Conservation (phyloP, 2,888 invertebrate genomes). For the Leucophora obtusa region DNA sequence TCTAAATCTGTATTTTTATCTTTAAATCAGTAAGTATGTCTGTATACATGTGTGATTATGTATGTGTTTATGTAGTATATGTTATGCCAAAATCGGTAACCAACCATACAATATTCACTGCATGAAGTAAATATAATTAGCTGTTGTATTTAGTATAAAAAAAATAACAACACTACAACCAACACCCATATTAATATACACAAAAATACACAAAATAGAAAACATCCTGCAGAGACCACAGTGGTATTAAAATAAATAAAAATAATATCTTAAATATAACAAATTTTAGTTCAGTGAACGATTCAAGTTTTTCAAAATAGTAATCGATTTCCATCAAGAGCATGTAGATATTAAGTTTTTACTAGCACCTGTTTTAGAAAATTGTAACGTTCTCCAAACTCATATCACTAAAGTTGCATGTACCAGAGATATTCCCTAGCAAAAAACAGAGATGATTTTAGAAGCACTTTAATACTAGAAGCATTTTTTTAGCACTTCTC, state of each 20-base stretch:
- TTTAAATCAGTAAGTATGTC: constrained; percentile 25
- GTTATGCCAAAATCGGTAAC: constrained; percentile 64
- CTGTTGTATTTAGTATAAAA: constrained; percentile 42
- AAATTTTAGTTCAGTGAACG: too few relatives aligned
- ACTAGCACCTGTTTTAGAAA: too few relatives aligned
- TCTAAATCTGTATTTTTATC: constrained; percentile 55
- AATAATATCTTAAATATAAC: too few relatives aligned
- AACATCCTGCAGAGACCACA: not conserved
- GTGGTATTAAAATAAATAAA: not conserved
- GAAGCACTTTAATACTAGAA: too few relatives aligned
- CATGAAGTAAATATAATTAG: constrained; percentile 74
- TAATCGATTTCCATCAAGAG: too few relatives aligned
- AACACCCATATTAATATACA: constrained; percentile 4
- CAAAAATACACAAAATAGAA: not conserved
- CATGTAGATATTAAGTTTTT: too few relatives aligned
- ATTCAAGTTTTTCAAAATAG: too few relatives aligned
- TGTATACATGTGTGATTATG: constrained; percentile 6
- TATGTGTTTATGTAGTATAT: not conserved
- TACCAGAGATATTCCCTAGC: too few relatives aligned
- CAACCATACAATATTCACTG: constrained; percentile 68
- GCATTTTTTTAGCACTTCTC: too few relatives aligned
- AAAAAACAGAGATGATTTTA: too few relatives aligned
- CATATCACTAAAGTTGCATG: too few relatives aligned
- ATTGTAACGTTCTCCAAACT: too few relatives aligned
- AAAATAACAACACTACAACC: not conserved